Evolutionary conservation across 2,888 invertebrate genomes (phyloP).

Genomic region (Epirrhoe tristata): DNA sequence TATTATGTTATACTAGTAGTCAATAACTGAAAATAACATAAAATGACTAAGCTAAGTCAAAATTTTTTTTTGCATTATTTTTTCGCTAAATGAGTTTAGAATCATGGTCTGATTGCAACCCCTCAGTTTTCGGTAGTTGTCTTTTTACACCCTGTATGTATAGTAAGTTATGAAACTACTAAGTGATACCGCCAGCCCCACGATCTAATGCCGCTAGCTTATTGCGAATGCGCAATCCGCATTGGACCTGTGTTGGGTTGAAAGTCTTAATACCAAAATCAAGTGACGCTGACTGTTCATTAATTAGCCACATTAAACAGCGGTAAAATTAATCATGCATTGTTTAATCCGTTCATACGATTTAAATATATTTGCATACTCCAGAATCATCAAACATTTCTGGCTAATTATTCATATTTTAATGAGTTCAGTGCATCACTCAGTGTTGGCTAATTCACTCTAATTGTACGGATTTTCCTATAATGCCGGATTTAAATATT

Average conservation of each 20-base stretch:
- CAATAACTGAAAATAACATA: no score
- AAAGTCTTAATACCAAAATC: background rate
- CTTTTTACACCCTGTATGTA: no score
- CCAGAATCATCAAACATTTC: slow-evolving; percentile 24
- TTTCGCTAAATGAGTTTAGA: no score
- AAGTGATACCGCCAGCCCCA: no score
- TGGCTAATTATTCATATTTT: slow-evolving; percentile 25
- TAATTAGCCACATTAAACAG: background rate
- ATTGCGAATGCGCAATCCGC: no score
- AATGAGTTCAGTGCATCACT: slow-evolving; percentile 30
- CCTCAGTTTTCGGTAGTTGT: no score
- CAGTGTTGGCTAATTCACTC: slow-evolving; percentile 6
- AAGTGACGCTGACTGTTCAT: background rate
- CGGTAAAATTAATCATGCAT: slow-evolving; percentile 3
- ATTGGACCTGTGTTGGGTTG: no score
- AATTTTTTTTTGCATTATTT: no score
- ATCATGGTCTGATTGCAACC: no score
- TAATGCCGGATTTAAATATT: background rate
- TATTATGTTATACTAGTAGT: no score
- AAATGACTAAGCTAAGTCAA: no score
- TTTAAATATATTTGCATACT: slow-evolving; percentile 21
- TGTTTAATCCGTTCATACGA: slow-evolving; percentile 4
- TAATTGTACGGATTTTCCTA: slow-evolving; percentile 8
- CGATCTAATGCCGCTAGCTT: no score
- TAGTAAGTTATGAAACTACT: background rate